Percentiles rank a stretch among this genome's conserved stretches.
Evolutionary conservation across 2,113 vertebrate genomes (phyloP).

Genomic region (human (Homo sapiens)): DNA sequence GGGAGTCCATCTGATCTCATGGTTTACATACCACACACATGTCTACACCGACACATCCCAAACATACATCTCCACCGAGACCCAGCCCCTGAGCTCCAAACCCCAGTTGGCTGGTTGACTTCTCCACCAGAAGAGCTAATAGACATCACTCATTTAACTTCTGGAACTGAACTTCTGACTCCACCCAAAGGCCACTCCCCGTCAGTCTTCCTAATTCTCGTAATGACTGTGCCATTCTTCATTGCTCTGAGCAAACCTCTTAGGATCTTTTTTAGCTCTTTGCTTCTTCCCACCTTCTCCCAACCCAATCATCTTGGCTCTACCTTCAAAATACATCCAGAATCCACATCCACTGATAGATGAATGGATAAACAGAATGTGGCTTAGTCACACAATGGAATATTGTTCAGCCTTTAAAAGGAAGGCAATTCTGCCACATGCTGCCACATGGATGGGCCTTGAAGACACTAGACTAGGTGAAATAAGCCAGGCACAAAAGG

Average conservation of each 20-base stretch:
- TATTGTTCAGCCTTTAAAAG: background rate
- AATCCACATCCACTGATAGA: background rate
- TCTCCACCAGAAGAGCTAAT: no score
- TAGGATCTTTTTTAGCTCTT: background rate
- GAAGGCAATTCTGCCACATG: background rate
- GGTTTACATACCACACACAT: accelerated
- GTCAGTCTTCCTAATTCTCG: background rate
- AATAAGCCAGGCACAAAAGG: background rate
- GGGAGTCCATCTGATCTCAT: background rate
- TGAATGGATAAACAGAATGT: background rate
- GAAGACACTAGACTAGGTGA: background rate
- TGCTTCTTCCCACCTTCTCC: background rate
- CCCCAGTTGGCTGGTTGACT: background rate
- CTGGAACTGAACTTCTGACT: background rate
- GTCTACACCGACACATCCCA: background rate
- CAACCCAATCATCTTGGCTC: background rate
- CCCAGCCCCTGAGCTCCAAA: no score
- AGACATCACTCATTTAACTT: background rate
- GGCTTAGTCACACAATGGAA: background rate
- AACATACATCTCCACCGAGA: background rate
- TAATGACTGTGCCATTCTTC: background rate
- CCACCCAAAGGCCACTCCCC: accelerated
- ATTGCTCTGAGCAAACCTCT: background rate
- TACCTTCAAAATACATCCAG: background rate
- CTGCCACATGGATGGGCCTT: accelerated